A percentile compares a stretch with the other conserved stretches of the same genome.
Evolutionary conservation across 2,797 vertebrate genomes (phyloP).

Genomic region (Cyclura pinguis): DNA sequence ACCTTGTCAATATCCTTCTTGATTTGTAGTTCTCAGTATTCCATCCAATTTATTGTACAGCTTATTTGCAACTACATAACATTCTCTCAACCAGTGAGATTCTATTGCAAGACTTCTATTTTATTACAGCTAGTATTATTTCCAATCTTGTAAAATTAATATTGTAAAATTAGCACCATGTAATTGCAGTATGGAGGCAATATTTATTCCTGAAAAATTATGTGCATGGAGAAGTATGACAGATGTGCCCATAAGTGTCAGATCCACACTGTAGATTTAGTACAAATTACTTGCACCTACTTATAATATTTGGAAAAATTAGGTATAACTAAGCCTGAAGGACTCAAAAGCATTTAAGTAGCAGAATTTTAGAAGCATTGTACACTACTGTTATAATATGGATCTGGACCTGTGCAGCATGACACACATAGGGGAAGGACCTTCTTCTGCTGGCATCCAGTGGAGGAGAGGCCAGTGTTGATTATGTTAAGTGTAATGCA

Average conservation of each 20-base stretch:
- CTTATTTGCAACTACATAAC: background rate
- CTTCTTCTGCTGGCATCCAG: too few relatives aligned
- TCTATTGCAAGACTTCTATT: background rate
- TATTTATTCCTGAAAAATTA: conserved; percentile 16
- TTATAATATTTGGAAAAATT: conserved; percentile 68
- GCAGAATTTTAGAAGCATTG: conserved; percentile 48
- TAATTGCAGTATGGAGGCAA: conserved; percentile 42
- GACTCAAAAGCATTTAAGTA: conserved; percentile 58
- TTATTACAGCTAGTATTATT: conserved; percentile 32
- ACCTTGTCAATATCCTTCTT: too few relatives aligned
- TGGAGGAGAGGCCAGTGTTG: too few relatives aligned
- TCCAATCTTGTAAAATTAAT: conserved; percentile 6
- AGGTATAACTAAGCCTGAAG: conserved; percentile 59
- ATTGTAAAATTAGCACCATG: conserved; percentile 43
- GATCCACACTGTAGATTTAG: conserved; percentile 48
- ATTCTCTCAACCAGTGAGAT: background rate
- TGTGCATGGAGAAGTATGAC: conserved; percentile 36
- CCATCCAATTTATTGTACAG: too few relatives aligned
- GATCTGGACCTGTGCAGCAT: too few relatives aligned
- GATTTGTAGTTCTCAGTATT: too few relatives aligned
- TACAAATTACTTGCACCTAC: conserved; percentile 46
- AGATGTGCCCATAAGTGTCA: conserved; percentile 11
- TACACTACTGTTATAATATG: conserved; percentile 36
- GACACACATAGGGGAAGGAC: too few relatives aligned
- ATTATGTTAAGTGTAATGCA: too few relatives aligned